Conservation (phyloP, 2,113 vertebrate genomes). For the Xenopus laevis region DNA sequence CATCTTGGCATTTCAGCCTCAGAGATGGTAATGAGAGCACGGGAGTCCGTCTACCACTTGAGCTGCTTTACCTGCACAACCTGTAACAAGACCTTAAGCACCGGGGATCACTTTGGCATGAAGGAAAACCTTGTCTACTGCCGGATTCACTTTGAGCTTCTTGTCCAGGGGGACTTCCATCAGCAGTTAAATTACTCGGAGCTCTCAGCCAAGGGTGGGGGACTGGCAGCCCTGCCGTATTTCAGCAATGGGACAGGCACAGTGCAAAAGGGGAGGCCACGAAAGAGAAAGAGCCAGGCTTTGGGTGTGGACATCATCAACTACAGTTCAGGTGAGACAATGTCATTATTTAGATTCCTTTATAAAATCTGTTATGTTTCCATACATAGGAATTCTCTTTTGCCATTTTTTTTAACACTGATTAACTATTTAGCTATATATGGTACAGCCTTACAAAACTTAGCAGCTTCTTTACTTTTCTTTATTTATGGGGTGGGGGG, state of each 20-base stretch:
- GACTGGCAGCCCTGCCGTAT: constrained; percentile 81
- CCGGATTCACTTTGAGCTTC: constrained; percentile 91
- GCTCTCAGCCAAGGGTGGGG: constrained; percentile 89
- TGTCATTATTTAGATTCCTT: background rate
- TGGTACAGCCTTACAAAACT: too few relatives aligned
- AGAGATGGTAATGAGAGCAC: constrained; percentile 98
- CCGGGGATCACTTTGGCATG: constrained; percentile 98
- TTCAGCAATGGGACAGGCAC: constrained; percentile 88
- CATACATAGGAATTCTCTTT: too few relatives aligned
- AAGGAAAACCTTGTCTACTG: constrained; percentile 98
- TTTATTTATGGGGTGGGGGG: too few relatives aligned
- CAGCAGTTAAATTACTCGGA: constrained; percentile 93
- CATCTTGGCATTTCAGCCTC: constrained; percentile 98
- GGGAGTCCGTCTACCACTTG: constrained; percentile 97
- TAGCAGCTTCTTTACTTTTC: too few relatives aligned
- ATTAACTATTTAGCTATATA: too few relatives aligned
- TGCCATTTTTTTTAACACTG: too few relatives aligned
- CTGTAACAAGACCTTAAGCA: constrained; percentile 96
- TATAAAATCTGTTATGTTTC: too few relatives aligned
- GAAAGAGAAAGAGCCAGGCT: constrained; percentile 93
- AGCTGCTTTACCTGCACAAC: constrained; percentile 98
- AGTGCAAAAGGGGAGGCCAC: constrained; percentile 93
- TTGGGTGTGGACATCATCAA: constrained; percentile 91
- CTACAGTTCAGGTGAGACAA: constrained; percentile 88
- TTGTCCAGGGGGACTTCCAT: constrained; percentile 90